Evolutionary conservation across 2,888 invertebrate species (phyloP).

Genomic region (Ptychoptera albimana): DNA sequence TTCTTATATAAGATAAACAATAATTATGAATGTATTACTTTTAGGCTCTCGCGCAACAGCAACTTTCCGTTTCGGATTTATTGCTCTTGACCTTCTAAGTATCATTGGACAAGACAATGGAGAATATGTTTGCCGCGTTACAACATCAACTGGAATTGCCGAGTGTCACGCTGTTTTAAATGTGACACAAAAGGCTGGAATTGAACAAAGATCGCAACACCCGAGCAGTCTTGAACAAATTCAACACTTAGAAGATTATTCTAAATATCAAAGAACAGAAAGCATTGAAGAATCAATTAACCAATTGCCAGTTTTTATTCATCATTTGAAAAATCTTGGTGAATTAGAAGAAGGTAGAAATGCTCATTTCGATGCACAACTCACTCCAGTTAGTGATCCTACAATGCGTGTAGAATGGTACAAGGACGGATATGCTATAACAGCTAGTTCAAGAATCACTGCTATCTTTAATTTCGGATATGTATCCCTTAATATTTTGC

Average conservation of each 20-base stretch:
- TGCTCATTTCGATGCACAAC: conserved; percentile 85
- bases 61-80: conserved; percentile 94
- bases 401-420: conserved; percentile 93
- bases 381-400: conserved; percentile 83
- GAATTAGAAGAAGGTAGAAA: conserved; percentile 80
- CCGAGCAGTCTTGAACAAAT: conserved; percentile 84
- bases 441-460: conserved; percentile 92
- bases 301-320: conserved; percentile 76
- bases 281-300: conserved; percentile 65
- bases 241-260: conserved; percentile 79
- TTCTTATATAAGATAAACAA: neutral
- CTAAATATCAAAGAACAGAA: conserved; percentile 70
- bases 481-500: conserved; percentile 95
- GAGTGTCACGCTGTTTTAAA: conserved; percentile 70
- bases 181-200: conserved; percentile 65
- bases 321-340: conserved; percentile 70
- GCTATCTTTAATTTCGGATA: conserved; percentile 98
- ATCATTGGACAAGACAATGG: conserved; percentile 75
- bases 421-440: conserved; percentile 86
- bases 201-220: conserved; percentile 78
- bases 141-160: conserved; percentile 72
- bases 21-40: conserved; percentile 7
- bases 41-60: conserved; percentile 89
- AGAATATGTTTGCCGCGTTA: conserved; percentile 77
- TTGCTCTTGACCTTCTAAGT: conserved; percentile 81